These are phyloP conservation scores for Dolomedes plantarius DNA, from an alignment of 2,888 invertebrate genomes.

Conservation along the genomic window DNA sequence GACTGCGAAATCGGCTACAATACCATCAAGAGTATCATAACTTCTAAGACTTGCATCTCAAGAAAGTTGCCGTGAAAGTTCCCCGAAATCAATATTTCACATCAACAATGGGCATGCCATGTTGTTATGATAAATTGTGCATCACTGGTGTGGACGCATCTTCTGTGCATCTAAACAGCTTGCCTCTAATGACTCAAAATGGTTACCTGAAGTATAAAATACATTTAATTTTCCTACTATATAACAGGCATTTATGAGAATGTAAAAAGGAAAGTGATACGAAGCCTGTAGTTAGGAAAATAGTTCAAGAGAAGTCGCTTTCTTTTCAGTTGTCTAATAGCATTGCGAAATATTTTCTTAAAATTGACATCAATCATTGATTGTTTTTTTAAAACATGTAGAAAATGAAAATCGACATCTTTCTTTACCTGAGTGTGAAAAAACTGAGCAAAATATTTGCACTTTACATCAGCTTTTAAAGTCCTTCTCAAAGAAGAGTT, in stretches of 20 bases:
- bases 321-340: no score
- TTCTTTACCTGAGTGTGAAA: neutral
- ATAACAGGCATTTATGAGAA: neutral
- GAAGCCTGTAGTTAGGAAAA: neutral
- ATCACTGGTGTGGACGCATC: neutral
- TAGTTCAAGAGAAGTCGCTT: no score
- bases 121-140: constrained; percentile 3
- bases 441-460: neutral
- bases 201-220: neutral
- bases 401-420: neutral
- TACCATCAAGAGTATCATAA: no score
- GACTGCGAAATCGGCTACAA: no score
- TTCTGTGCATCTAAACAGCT: neutral
- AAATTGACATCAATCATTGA: no score
- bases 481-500: no score
- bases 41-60: neutral
- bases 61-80: neutral
- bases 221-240: neutral
- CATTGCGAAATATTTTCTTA: no score
- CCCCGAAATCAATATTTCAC: constrained; percentile 52
- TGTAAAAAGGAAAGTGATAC: neutral
- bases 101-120: constrained; percentile 50
- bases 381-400: neutral
- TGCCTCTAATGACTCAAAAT: neutral
- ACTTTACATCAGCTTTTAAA: no score